phyloP scores from a whole-genome alignment of 2,113 vertebrate species.

The Rhabdornis inornatus region DNA sequence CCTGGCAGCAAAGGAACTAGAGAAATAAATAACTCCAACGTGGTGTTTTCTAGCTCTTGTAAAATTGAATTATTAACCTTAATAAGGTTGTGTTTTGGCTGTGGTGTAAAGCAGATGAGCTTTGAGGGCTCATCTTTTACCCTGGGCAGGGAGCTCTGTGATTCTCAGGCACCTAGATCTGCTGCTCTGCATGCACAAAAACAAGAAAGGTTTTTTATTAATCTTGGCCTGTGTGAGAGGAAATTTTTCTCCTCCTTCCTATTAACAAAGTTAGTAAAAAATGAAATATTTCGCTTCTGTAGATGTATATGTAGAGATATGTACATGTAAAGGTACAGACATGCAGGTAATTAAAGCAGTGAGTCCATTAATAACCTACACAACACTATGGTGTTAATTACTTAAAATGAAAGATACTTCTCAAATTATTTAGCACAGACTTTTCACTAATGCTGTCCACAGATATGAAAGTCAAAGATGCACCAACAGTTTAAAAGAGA shows the following conservation, averaged over 20 bases:
- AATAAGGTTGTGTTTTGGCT: neutral
- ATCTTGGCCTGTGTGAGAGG: neutral
- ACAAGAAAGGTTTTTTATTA: neutral
- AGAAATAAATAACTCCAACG: neutral
- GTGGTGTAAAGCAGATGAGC: neutral
- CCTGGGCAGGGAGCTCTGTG: neutral
- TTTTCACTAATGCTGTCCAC: neutral
- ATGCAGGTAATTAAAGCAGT: neutral
- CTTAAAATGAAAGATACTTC: neutral
- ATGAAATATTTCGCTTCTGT: neutral
- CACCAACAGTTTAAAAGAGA: neutral
- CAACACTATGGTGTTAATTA: neutral
- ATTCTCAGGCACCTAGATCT: neutral
- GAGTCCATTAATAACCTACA: neutral
- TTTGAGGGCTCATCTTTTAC: neutral
- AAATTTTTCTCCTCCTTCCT: neutral
- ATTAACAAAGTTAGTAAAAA: neutral
- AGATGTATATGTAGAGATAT: fast-evolving
- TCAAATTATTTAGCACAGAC: neutral
- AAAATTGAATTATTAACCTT: neutral
- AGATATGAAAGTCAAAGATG: neutral
- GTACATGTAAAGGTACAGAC: fast-evolving
- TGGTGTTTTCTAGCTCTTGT: neutral
- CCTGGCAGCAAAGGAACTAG: neutral
- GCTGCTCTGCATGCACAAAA: neutral